Conservation (phyloP, 1,140 invertebrate genomes). For the Rhyzopertha dominica region DNA sequence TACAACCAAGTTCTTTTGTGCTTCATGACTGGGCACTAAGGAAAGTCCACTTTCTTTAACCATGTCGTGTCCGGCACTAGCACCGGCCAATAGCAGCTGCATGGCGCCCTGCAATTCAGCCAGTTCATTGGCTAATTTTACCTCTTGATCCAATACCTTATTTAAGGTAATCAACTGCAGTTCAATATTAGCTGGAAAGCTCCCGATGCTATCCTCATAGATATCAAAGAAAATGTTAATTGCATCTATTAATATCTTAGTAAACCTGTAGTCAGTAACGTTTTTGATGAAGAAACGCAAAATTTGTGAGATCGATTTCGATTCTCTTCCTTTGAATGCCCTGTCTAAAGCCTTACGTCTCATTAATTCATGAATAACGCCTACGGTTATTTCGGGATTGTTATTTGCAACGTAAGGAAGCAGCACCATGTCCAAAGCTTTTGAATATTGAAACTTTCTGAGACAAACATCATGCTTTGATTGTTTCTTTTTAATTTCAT, state of each 20-base stretch:
- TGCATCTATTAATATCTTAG: constrained; percentile 66
- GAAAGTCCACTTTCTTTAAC: constrained; percentile 38
- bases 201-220: constrained; percentile 57
- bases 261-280: constrained; percentile 69
- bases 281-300: constrained; percentile 73
- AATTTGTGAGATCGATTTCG: constrained; percentile 60
- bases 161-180: constrained; percentile 57
- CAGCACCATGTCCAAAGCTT: constrained; percentile 73
- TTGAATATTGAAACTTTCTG: constrained; percentile 75
- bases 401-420: constrained; percentile 55
- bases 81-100: constrained; percentile 59
- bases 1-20: constrained; percentile 57
- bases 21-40: constrained; percentile 54
- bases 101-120: constrained; percentile 64
- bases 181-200: constrained; percentile 53
- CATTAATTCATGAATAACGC: constrained; percentile 78
- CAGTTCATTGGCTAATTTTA: constrained; percentile 57
- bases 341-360: constrained; percentile 65
- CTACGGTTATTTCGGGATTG: constrained; percentile 70
- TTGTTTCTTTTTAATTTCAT: constrained; percentile 48
- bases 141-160: constrained; percentile 60
- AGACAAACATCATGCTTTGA: constrained; percentile 65
- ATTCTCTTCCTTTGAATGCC: constrained; percentile 65
- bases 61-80: constrained; percentile 42
- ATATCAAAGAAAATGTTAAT: constrained; percentile 68